Conservation (phyloP, 2,113 vertebrate species). For the Onychorhynchus coronatus region DNA sequence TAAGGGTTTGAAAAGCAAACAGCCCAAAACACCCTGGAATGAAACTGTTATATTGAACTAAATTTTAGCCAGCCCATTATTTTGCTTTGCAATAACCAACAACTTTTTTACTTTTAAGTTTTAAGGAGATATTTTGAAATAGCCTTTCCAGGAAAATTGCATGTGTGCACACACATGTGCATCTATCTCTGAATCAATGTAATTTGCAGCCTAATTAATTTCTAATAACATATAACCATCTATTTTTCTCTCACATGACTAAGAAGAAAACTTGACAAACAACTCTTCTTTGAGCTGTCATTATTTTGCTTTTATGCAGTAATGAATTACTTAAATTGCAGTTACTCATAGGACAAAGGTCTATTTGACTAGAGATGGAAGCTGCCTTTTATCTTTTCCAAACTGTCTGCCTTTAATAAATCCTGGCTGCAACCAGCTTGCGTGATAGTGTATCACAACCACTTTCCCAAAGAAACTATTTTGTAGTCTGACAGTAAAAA, state of each 20-base stretch:
- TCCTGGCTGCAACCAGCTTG: neutral
- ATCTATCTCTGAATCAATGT: neutral
- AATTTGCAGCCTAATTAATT: neutral
- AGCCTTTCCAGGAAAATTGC: neutral
- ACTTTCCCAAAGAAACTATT: neutral
- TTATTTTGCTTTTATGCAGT: neutral
- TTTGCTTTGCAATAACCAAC: neutral
- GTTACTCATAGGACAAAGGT: neutral
- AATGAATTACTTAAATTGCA: neutral
- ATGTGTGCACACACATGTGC: neutral
- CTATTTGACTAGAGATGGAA: neutral
- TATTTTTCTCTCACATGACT: neutral
- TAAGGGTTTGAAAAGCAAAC: neutral
- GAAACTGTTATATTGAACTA: neutral
- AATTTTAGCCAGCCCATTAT: neutral
- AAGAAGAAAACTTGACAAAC: neutral
- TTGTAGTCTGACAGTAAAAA: neutral
- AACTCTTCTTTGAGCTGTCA: neutral
- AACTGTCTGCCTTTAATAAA: neutral
- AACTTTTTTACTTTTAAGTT: neutral
- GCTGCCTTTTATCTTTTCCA: neutral
- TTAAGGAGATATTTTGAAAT: neutral
- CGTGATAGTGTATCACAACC: neutral
- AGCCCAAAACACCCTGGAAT: neutral
- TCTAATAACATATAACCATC: neutral